Conservation (phyloP, 2,888 invertebrate genomes). For the Coenonympha arcania region DNA sequence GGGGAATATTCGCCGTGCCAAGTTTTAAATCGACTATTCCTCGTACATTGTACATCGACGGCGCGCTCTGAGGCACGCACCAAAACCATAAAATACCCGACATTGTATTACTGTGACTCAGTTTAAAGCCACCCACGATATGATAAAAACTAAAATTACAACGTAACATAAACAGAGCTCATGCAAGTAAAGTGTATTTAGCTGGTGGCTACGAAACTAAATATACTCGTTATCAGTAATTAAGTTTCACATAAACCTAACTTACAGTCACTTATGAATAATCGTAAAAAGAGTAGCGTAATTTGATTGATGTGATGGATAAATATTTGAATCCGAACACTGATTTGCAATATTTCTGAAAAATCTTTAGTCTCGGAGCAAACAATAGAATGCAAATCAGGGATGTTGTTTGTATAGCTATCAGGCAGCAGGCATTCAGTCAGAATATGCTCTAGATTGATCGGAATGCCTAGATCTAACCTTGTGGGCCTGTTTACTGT, state of each 20-base stretch:
- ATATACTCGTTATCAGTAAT: no score
- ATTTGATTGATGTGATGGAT: no score
- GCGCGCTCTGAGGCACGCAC: neutral
- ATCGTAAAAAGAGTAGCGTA: no score
- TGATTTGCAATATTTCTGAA: neutral
- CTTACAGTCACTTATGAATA: no score
- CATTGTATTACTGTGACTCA: neutral
- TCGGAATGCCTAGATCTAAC: conserved; percentile 11
- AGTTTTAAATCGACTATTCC: neutral
- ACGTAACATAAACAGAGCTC: neutral
- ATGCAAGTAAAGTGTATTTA: neutral
- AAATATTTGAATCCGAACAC: no score
- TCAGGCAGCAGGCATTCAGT: neutral
- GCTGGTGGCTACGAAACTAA: neutral
- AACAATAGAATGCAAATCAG: neutral
- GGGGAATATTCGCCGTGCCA: neutral
- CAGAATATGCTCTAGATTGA: neutral
- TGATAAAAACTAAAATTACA: neutral
- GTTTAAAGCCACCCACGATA: neutral
- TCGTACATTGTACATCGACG: neutral
- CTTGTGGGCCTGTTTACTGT: conserved; percentile 7
- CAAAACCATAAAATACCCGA: neutral
- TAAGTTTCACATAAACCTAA: no score
- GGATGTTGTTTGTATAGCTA: neutral
- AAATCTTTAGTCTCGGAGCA: neutral